Base-by-base conservation (phyloP, 2,113 vertebrate species). In the Rallus limicola region DNA sequence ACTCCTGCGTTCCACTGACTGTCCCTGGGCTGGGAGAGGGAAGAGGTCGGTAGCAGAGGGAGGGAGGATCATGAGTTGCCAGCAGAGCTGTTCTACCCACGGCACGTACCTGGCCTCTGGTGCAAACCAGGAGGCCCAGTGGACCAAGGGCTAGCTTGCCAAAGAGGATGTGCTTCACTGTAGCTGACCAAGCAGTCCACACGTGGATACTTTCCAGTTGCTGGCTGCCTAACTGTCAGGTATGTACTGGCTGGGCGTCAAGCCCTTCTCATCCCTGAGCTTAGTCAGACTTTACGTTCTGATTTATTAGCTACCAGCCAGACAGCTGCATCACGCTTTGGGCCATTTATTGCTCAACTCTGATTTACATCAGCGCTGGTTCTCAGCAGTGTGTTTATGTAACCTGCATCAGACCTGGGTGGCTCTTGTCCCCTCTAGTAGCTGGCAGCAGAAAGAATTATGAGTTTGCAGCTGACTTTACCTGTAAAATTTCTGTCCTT, bases 121-220 rank as follows among this genome's bases (percentile, higher is more conserved):
- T 10, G 13, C 44, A 71, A 72, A 52, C 16, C 62, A 26, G 48
- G 29, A 69, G 53, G 2, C 8, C 62, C 36, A 48, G 36, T 19
- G 63, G 21, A 33, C 9, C 0, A 0, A 70, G 33, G 36, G 60
- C 59, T 15, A 31, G 23, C 59, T 53, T 65, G 36, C 44, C n/a
- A 10, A 3, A 0, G 5, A 67, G 34, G 85, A 40, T 0, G 6
- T 29, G 78, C 15, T 71, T 90, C 33, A 3, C 42, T 82, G 52
- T 12, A 38, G 64, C 56, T 67, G 67, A 50, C 33, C n/a, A 20
- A 19, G 70, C 60, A 36, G 21, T 34, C 56, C 38, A 5, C 3
- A 0, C 28, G 33, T 28, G 14, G 8, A 1, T 31, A 4, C n/a
- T 74, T 78, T 7, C 38, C 65, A 18, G 38, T 38, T 50, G 31